Evolutionary conservation across 2,113 vertebrate species (phyloP).

Genomic region (Pseudorectes ferrugineus): DNA sequence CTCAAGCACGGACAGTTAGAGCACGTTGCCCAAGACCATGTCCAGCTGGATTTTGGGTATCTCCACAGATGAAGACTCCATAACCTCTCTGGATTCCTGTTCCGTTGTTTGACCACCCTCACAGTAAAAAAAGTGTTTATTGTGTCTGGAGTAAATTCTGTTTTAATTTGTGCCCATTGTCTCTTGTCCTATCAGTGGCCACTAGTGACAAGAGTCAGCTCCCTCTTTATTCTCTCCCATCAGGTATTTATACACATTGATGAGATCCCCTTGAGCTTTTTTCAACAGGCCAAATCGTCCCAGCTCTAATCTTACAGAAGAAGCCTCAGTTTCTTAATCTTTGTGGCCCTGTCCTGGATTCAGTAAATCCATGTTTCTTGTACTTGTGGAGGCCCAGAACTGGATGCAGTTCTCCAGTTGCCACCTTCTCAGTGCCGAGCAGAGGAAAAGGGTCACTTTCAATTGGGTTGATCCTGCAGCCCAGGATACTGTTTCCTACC

Average conservation of each 20-base stretch:
- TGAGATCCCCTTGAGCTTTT: not conserved
- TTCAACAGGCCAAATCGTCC: not conserved
- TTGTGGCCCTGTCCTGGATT: not conserved
- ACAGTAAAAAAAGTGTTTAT: not conserved
- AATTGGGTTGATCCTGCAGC: not conserved
- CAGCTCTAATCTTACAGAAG: not conserved
- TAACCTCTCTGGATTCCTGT: not conserved
- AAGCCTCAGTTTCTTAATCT: not conserved
- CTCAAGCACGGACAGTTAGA: not conserved
- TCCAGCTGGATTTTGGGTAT: not conserved
- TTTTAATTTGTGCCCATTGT: not conserved
- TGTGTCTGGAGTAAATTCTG: not conserved
- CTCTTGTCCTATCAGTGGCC: not conserved
- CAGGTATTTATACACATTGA: not conserved
- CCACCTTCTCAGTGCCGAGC: not conserved
- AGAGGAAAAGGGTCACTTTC: not conserved
- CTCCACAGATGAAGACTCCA: not conserved
- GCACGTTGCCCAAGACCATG: accelerated
- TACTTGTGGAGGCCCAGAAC: not conserved
- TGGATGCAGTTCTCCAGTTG: not conserved
- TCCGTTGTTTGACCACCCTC: accelerated
- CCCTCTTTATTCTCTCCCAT: not conserved
- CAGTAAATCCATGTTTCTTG: not conserved
- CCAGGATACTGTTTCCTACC: too few species aligned
- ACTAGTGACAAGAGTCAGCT: not conserved